phyloP scores from a whole-genome alignment of 2,888 invertebrate species.

The Calliopum simillimum region DNA sequence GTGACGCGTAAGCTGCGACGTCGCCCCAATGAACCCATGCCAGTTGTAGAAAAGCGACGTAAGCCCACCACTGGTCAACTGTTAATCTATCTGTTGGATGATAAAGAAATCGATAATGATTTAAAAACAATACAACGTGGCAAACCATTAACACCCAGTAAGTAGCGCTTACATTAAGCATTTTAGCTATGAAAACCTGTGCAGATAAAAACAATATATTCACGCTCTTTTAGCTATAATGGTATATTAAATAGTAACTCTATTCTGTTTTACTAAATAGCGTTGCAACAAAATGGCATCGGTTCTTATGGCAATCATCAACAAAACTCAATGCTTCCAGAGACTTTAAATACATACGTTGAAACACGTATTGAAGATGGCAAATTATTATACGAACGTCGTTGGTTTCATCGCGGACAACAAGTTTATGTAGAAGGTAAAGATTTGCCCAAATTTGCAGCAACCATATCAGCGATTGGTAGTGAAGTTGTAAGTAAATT shows the following conservation, averaged over 20 bases:
- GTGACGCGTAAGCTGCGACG: constrained; percentile 92
- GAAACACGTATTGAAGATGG: constrained; percentile 96
- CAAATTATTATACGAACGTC: constrained; percentile 89
- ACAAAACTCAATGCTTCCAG: constrained; percentile 55
- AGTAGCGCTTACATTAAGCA: constrained; percentile 12
- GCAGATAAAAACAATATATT: neutral
- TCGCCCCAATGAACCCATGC: constrained; percentile 93
- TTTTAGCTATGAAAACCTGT: neutral
- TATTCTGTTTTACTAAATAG: constrained; percentile 34
- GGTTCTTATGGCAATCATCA: constrained; percentile 52
- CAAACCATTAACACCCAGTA: constrained; percentile 69
- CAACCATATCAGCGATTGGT: constrained; percentile 90
- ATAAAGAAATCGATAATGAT: constrained; percentile 89
- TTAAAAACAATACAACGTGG: constrained; percentile 81
- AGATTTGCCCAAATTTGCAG: constrained; percentile 86
- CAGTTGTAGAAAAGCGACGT: constrained; percentile 86
- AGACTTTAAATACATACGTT: constrained; percentile 69
- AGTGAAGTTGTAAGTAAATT: constrained; percentile 80
- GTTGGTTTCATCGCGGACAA: constrained; percentile 96
- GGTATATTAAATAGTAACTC: neutral
- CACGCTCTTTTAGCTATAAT: neutral
- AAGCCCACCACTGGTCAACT: constrained; percentile 87
- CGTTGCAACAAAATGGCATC: constrained; percentile 68
- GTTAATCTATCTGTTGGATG: constrained; percentile 88
- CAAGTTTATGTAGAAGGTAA: constrained; percentile 91